Base-by-base conservation (phyloP, 2,797 vertebrate genomes). In the Sebastes dallii region DNA sequence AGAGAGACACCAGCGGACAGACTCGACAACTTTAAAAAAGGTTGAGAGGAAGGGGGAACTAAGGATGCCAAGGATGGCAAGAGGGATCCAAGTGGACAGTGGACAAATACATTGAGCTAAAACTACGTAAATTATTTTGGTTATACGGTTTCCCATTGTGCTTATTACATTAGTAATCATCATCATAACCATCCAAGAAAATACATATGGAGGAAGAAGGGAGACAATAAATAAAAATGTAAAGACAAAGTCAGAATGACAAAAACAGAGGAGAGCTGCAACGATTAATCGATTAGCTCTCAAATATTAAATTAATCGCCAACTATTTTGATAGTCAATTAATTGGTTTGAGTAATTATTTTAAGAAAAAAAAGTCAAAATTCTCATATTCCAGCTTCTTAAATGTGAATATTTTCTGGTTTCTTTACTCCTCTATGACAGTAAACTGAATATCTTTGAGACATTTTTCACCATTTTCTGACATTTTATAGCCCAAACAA, bases 1-100 rank as follows among this genome's bases (percentile, higher is more conserved):
- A 92, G 91, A 94, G 88, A 93, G 85, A 94, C 86, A 92, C 72
- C 90, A 91, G 85, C 91, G 81, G 90, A 93, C 90, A 88, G 86
- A 93, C 91, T 92, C 72, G 83, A 88, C 88, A 86, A 89, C 86
- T 91, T 90, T 18, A 93, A 95, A 93, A 92, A 91, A 87, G 90
- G 80, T 65, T 83, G 88, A 84, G 75, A 77, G 62, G 75, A 81
- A 30, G 83, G 85, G 68, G 50, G 78, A 82, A 66, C 52, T 50
- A 56, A 69, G 62, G 81, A 77, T 52, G 64, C 50, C n/a, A 58
- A 59, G 62, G 78, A 73, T 78, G 59, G 46, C 32, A 54, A 65
- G 46, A 66, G 22, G 22, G 54, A n/a, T 56, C 56, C 60, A 65
- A 67, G 39, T 29, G 52, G 52, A 72, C 55, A 25, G 61, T 14